Percentiles rank a stretch among this genome's conserved stretches.
Conservation (phyloP, 2,797 vertebrate genomes). For the Emys orbicularis region DNA sequence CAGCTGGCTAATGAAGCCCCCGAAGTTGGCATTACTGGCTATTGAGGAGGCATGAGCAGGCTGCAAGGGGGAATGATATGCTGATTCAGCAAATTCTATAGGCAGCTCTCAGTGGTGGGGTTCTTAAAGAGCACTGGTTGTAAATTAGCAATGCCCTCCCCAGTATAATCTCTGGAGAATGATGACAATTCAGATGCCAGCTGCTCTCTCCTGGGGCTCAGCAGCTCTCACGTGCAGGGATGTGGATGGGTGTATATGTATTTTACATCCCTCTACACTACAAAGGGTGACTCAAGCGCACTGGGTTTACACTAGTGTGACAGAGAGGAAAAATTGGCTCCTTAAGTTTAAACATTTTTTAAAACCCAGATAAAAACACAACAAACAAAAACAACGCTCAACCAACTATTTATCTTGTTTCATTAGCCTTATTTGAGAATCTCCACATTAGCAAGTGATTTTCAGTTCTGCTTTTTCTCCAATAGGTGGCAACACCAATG, state of each 20-base stretch:
- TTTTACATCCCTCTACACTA: not conserved
- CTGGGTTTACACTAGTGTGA: not conserved
- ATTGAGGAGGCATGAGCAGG: not conserved
- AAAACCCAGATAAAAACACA: not conserved
- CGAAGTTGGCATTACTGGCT: not conserved
- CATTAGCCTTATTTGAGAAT: not conserved
- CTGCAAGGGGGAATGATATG: not conserved
- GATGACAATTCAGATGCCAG: not conserved
- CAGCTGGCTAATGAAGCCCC: not conserved
- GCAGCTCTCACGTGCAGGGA: not conserved
- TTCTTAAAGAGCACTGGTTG: not conserved
- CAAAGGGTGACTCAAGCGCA: not conserved
- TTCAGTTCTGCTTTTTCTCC: conserved; percentile 74
- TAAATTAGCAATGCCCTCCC: not conserved
- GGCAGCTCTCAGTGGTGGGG: accelerated
- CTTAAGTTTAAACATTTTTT: not conserved
- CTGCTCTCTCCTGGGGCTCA: not conserved
- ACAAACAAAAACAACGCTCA: not conserved
- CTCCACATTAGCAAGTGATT: not conserved
- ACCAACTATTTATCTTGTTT: not conserved
- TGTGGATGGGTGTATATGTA: not conserved
- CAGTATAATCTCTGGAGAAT: not conserved
- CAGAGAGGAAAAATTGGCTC: not conserved
- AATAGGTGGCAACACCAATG: conserved; percentile 79
- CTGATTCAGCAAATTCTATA: accelerated